Evolutionary conservation across 2,797 vertebrate genomes (phyloP), one percentile per base, ranked within the genome.

Genomic region (Discoglossus pictus): DNA sequence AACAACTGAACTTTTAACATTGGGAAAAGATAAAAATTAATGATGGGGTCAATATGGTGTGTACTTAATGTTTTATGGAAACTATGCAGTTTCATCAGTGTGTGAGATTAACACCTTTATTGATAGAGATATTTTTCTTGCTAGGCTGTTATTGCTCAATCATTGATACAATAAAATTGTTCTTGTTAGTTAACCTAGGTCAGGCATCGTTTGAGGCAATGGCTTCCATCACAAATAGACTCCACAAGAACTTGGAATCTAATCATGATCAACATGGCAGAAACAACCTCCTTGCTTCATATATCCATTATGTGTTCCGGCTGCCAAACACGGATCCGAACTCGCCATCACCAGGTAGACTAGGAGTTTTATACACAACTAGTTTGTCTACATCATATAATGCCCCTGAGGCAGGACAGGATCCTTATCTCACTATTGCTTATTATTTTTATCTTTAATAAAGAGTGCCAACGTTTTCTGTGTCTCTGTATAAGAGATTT

Each of bases 121-220:
- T 38, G 24, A 31, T 47, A 13, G 24, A 40, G 47, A 35, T 25
- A 18, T 60, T 31, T n/a, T 35, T 50, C 23, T 2, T 59, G 15
- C 8, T 25, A 27, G 16, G 7, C 31, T 23, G 16, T 34, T 27
- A 40, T 16, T 15, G 35, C 16, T 59, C 53, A 58, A 11, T 39
- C 43, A 12, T n/a, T 18, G 20, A 6, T 15, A 20, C 13, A 34
- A 58, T 50, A 36, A 35, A 64, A n/a, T 78, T 0, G 1, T 75
- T 16, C 62, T 81, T 73, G 73, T 54, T 80, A 99, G 97, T 99
- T 65, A 99, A 99, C 82, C 87, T 99, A 60, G 96, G 97, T 68
- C 97, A 99, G 79, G 94, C 92, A 1, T 97, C 95, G 39, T 99
- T 99, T 36, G 97, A 99, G 82, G 94, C 96, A 0, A 98, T 99